phyloP scores from a whole-genome alignment of 2,888 invertebrate genomes.

The Clivina fossor region DNA sequence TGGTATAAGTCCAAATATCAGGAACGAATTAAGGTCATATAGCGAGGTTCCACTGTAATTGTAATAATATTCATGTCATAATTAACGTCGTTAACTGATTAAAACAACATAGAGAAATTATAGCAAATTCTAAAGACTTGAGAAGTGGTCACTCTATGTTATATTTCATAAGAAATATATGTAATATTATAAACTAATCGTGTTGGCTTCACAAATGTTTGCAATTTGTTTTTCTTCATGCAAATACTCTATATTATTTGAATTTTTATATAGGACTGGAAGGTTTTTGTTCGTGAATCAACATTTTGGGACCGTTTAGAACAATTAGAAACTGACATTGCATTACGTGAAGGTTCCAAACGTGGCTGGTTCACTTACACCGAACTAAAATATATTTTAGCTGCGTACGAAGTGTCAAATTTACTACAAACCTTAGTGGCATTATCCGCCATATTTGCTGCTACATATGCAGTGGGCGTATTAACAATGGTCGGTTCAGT shows the following conservation, averaged over 20 bases:
- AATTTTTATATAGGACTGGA: conserved; percentile 73
- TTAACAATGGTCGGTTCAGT: conserved; percentile 64
- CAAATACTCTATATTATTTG: conserved; percentile 23
- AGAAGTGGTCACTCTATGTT: conserved; percentile 19
- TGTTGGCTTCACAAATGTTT: conserved; percentile 12
- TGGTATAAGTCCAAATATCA: no score
- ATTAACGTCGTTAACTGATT: no score
- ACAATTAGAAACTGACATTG: conserved; percentile 71
- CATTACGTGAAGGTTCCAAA: conserved; percentile 68
- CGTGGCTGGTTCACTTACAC: conserved; percentile 84
- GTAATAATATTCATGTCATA: no score
- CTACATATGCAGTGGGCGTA: conserved; percentile 63
- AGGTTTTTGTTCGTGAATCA: conserved; percentile 74
- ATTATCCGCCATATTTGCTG: conserved; percentile 60
- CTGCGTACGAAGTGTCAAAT: conserved; percentile 54
- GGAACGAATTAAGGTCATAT: no score
- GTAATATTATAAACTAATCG: conserved; percentile 21
- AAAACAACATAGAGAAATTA: no score
- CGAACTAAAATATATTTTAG: conserved; percentile 66
- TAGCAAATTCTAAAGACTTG: no score
- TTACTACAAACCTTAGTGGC: conserved; percentile 57
- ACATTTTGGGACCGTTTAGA: conserved; percentile 73
- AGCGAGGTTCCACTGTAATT: no score
- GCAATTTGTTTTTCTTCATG: neutral
- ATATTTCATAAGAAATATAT: no score